phyloP scores from a whole-genome alignment of 2,888 invertebrate species.

The Pheosia tremula region DNA sequence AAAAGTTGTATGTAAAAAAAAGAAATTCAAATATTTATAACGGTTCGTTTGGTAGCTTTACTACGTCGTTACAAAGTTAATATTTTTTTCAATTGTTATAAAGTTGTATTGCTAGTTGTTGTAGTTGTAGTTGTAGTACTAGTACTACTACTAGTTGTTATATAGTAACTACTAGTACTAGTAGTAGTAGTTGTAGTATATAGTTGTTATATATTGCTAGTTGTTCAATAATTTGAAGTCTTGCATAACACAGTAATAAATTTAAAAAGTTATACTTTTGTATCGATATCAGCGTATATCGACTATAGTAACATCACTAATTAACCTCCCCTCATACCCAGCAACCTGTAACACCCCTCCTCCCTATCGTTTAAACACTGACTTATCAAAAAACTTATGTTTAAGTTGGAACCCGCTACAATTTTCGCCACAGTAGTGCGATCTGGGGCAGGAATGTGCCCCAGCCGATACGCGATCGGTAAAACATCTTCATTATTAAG shows the following conservation, averaged over 20 bases:
- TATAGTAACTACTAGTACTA: no score
- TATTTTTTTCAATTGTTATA: no score
- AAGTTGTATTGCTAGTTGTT: background rate
- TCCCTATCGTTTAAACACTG: constrained; percentile 80
- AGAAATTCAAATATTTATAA: no score
- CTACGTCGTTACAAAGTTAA: no score
- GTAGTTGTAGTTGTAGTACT: no score
- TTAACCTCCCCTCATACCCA: constrained; percentile 60
- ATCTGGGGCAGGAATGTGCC: constrained; percentile 30
- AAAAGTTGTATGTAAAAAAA: no score
- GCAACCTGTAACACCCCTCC: constrained; percentile 77
- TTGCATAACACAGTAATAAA: background rate
- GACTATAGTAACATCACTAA: constrained; percentile 44
- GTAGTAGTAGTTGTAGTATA: no score
- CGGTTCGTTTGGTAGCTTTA: no score
- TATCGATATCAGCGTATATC: constrained; percentile 38
- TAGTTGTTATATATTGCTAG: background rate
- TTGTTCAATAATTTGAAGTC: no score
- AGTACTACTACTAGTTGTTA: no score
- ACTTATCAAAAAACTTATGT: constrained; percentile 84
- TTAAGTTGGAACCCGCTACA: constrained; percentile 74
- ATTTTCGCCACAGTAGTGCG: constrained; percentile 62
- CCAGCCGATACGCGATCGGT: constrained; percentile 32
- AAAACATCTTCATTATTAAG: constrained; percentile 41
- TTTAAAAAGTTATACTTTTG: background rate